A percentile compares a stretch with the other conserved stretches of the same genome.
These are phyloP conservation scores for Schizaphis graminum DNA, from an alignment of 2,888 invertebrate species.

Conservation along the genomic window DNA sequence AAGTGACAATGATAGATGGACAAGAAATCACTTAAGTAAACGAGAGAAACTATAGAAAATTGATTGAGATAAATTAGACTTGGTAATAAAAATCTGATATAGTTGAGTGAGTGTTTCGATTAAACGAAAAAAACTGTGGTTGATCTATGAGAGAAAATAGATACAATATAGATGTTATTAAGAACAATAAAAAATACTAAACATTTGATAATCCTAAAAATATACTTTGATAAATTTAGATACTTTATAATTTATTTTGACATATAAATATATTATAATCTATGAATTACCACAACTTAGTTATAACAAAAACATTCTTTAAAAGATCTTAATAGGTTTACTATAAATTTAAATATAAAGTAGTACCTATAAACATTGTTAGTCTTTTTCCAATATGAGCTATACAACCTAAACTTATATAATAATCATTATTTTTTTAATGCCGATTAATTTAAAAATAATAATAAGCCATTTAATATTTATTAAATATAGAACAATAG, in stretches of 20 bases:
- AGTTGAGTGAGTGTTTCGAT: conserved; percentile 35
- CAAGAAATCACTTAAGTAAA: conserved; percentile 32
- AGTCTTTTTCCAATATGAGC: not conserved
- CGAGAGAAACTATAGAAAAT: conserved; percentile 32
- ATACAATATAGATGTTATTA: not conserved
- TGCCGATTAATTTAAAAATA: not conserved
- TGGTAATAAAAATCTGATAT: not conserved
- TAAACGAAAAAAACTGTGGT: not conserved
- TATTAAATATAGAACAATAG: too few species aligned
- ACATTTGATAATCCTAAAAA: not conserved
- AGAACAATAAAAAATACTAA: not conserved
- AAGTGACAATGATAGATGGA: conserved; percentile 49
- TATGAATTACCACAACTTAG: not conserved
- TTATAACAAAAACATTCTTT: not conserved
- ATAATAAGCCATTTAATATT: too few species aligned
- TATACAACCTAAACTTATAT: not conserved
- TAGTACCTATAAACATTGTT: not conserved
- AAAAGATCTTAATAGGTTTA: not conserved
- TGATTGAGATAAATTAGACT: conserved; percentile 47
- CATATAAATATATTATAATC: not conserved
- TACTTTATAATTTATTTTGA: not conserved
- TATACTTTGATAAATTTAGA: not conserved
- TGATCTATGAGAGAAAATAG: not conserved
- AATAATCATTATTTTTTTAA: not conserved
- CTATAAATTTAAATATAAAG: not conserved